Conservation (phyloP, 2,797 vertebrate species). For the Dallia pectoralis region DNA sequence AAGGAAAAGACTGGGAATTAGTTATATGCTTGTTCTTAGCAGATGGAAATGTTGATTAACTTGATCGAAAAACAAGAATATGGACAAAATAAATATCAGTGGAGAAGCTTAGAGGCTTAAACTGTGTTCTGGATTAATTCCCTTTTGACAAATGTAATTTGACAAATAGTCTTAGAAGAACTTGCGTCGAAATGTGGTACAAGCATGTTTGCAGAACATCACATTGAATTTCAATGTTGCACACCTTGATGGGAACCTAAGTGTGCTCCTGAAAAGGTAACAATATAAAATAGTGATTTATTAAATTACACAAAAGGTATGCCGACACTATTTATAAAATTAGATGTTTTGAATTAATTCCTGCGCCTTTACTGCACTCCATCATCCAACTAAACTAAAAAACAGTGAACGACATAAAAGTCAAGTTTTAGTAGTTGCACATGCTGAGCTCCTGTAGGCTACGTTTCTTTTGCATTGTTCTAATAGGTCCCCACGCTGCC, state of each 20-base stretch:
- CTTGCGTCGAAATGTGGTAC: no score
- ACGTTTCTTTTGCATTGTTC: slow-evolving; percentile 1
- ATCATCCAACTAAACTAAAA: no score
- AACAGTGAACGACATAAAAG: background rate
- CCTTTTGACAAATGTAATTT: background rate
- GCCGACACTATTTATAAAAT: no score
- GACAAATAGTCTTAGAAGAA: no score
- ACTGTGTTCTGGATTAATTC: background rate
- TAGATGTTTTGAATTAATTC: no score
- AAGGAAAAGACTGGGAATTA: background rate
- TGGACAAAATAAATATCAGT: background rate
- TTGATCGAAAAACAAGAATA: background rate
- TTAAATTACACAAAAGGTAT: no score
- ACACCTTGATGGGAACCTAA: no score
- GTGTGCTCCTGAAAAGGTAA: no score
- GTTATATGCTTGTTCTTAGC: background rate
- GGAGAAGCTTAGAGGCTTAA: background rate
- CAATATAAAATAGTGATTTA: no score
- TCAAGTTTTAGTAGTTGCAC: background rate
- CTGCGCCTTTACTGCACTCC: no score
- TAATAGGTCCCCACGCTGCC: background rate
- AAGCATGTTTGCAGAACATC: no score
- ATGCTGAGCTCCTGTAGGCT: background rate
- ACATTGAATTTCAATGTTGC: no score
- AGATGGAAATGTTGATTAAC: background rate